Percentiles rank a stretch among this genome's conserved stretches.
Evolutionary conservation across 2,888 invertebrate genomes (phyloP).

Genomic region (Punctoribates punctum): DNA sequence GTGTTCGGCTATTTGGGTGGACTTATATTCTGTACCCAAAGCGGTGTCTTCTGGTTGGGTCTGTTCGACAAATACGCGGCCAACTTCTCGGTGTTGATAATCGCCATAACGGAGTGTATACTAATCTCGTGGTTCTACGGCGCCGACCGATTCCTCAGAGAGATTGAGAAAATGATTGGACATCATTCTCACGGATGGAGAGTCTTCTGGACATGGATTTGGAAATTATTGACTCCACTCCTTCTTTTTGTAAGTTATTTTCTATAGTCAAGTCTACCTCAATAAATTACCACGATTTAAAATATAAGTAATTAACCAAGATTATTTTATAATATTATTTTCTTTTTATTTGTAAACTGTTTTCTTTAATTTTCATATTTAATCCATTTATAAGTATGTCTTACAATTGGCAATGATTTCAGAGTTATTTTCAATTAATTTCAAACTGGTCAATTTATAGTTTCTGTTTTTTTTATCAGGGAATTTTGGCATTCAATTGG

Average conservation of each 20-base stretch:
- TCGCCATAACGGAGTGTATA: conserved; percentile 61
- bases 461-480: no score
- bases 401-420: no score
- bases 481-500: conserved; percentile 73
- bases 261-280: background rate
- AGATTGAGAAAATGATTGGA: conserved; percentile 56
- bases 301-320: background rate
- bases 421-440: no score
- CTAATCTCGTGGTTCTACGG: conserved; percentile 59
- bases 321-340: background rate
- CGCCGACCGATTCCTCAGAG: conserved; percentile 53
- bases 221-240: conserved; percentile 70
- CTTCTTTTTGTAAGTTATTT: conserved; percentile 63
- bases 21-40: conserved; percentile 52
- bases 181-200: conserved; percentile 64
- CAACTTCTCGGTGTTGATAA: conserved; percentile 57
- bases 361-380: no score
- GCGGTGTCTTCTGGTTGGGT: conserved; percentile 56
- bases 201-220: conserved; percentile 67
- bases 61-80: conserved; percentile 58
- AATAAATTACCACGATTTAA: background rate
- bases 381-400: no score
- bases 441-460: background rate
- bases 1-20: conserved; percentile 53
- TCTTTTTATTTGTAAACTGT: no score